Evolutionary conservation across 2,113 vertebrate genomes (phyloP).

Genomic region (Eleginops maclovinus): DNA sequence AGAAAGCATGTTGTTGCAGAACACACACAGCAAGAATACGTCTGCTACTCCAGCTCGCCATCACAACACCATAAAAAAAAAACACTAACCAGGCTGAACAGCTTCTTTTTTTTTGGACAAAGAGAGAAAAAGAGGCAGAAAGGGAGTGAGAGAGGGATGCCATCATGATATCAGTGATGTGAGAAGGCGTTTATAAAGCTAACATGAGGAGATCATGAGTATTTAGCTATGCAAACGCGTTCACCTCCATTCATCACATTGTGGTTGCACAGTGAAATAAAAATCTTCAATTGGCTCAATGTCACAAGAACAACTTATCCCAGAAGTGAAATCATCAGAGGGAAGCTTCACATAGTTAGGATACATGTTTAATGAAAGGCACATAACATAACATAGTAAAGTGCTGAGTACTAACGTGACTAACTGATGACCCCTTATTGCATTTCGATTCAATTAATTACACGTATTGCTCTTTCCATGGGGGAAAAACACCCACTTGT

Average conservation of each 20-base stretch:
- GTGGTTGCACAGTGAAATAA: constrained; percentile 17
- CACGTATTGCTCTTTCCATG: constrained; percentile 58
- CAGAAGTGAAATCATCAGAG: constrained; percentile 8
- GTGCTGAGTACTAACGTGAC: constrained; percentile 67
- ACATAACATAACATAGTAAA: constrained; percentile 73
- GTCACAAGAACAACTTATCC: background rate
- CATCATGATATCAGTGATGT: constrained; percentile 24
- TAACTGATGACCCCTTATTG: constrained; percentile 56
- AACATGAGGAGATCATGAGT: constrained; percentile 53
- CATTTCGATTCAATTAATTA: constrained; percentile 36
- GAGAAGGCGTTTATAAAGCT: constrained; percentile 44
- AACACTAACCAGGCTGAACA: background rate
- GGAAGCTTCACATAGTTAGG: constrained; percentile 42
- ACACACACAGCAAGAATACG: constrained; percentile 10
- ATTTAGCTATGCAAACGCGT: constrained; percentile 35
- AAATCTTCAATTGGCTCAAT: background rate
- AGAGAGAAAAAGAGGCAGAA: background rate
- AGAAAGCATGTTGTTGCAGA: constrained; percentile 5
- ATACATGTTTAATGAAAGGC: constrained; percentile 85
- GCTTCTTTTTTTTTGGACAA: constrained; percentile 6
- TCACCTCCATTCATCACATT: constrained; percentile 39
- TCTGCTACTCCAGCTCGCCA: constrained; percentile 28
- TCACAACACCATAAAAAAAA: constrained; percentile 3
- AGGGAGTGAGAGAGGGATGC: background rate
- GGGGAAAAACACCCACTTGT: constrained; percentile 29